Evolutionary conservation across 1,140 invertebrate genomes (phyloP).

Genomic region (Scaptodrosophila lebanonensis): DNA sequence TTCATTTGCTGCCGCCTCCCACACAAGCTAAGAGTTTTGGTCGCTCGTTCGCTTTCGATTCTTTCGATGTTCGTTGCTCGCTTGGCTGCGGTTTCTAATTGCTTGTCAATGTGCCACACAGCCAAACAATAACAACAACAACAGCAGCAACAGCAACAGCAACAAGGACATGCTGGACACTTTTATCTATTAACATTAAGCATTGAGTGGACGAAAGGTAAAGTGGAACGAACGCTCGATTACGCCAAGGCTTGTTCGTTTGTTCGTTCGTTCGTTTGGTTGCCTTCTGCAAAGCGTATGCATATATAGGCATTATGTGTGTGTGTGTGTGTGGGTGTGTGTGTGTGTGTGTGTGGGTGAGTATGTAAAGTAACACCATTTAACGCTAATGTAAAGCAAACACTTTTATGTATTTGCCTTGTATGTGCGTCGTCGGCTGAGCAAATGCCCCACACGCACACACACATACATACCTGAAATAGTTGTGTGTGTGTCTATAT

Average conservation of each 20-base stretch:
- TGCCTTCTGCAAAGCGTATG: slow-evolving; percentile 44
- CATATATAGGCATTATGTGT: background rate
- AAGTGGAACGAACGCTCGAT: background rate
- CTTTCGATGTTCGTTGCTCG: too few relatives aligned
- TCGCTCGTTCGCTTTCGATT: too few relatives aligned
- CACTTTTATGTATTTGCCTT: slow-evolving; percentile 70
- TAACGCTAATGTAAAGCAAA: slow-evolving; percentile 73
- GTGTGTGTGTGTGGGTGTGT: slow-evolving; percentile 6
- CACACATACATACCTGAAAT: slow-evolving; percentile 22
- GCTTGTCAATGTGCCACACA: slow-evolving; percentile 40
- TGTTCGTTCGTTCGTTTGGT: slow-evolving; percentile 31
- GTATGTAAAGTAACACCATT: slow-evolving; percentile 66
- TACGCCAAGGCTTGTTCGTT: background rate
- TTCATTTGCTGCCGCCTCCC: too few relatives aligned
- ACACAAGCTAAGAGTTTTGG: too few relatives aligned
- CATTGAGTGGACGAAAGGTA: background rate
- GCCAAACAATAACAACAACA: background rate
- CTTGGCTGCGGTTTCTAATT: slow-evolving; percentile 62
- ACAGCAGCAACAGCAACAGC: slow-evolving; percentile 9
- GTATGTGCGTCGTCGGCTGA: slow-evolving; percentile 6
- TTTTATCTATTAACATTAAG: slow-evolving; percentile 52
- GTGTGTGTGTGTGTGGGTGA: slow-evolving; percentile 20
- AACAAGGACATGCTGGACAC: background rate
- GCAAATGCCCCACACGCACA: background rate
- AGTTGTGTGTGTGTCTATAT: slow-evolving; percentile 22